Conservation (phyloP, 2,113 vertebrate genomes). For the Paralichthys olivaceus region DNA sequence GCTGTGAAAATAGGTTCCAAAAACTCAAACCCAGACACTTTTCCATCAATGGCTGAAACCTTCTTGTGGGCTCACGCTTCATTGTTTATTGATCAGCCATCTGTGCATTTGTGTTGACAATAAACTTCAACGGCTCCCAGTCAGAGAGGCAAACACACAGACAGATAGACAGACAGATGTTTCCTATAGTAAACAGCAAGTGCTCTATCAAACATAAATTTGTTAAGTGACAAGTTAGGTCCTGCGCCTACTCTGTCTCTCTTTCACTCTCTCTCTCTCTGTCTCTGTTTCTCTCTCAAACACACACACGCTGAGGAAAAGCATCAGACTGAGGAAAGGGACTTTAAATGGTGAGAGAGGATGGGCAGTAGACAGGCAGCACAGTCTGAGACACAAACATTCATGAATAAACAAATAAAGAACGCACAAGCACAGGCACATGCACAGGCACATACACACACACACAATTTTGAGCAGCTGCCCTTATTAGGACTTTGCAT, state of each 20-base stretch:
- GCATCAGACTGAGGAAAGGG: constrained; percentile 52
- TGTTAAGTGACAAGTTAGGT: constrained; percentile 54
- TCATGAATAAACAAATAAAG: constrained; percentile 45
- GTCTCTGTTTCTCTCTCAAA: neutral
- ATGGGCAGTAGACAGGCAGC: constrained; percentile 29
- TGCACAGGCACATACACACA: neutral
- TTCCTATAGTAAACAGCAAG: constrained; percentile 56
- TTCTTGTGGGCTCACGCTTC: constrained; percentile 38
- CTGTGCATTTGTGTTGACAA: constrained; percentile 51
- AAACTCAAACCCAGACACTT: constrained; percentile 39
- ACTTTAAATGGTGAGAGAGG: constrained; percentile 20
- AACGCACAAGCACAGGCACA: neutral
- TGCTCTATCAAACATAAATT: constrained; percentile 45
- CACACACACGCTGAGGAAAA: constrained; percentile 43
- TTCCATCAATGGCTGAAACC: constrained; percentile 40
- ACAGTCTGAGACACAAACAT: constrained; percentile 55
- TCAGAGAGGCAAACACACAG: constrained; percentile 27
- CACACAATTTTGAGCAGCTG: neutral
- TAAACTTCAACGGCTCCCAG: constrained; percentile 26
- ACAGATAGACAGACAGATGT: constrained; percentile 48
- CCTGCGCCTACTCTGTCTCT: constrained; percentile 42
- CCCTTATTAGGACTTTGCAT: neutral
- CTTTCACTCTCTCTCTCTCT: neutral
- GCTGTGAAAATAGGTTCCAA: constrained; percentile 16
- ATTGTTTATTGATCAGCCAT: constrained; percentile 52